Percentiles rank a stretch among this genome's conserved stretches.
phyloP scores from a whole-genome alignment of 2,797 vertebrate species.

The Meriones psammophilus region DNA sequence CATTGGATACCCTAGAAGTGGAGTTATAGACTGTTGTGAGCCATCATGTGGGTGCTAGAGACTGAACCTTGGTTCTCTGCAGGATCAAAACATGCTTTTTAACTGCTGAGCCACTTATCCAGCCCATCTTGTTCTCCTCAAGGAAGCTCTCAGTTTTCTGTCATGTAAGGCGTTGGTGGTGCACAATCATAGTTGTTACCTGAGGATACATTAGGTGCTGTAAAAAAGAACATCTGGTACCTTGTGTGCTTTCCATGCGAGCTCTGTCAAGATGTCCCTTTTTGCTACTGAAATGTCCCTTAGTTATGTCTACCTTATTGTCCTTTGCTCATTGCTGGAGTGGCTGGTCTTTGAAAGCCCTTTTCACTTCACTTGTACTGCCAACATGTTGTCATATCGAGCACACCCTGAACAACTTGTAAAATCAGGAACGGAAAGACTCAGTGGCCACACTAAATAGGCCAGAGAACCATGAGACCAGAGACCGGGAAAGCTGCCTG shows the following conservation, averaged over 20 bases:
- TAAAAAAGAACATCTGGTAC: not conserved
- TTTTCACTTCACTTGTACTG: not conserved
- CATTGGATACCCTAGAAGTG: not conserved
- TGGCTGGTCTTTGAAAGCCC: not conserved
- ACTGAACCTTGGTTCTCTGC: not conserved
- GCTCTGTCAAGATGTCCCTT: conserved; percentile 15
- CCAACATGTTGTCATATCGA: not conserved
- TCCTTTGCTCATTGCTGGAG: not conserved
- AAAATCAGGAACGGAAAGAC: conserved; percentile 43
- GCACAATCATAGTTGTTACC: conserved; percentile 12
- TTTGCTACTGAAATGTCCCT: conserved; percentile 18
- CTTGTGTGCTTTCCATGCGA: conserved; percentile 1
- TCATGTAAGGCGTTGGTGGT: not conserved
- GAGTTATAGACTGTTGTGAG: not conserved
- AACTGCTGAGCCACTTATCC: too few relatives aligned
- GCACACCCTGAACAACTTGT: not conserved
- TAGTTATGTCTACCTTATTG: not conserved
- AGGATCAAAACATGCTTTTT: too few relatives aligned
- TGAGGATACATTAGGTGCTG: conserved; percentile 29
- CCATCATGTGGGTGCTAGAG: not conserved
- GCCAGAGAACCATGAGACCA: conserved; percentile 15
- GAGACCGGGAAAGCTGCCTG: conserved; percentile 42
- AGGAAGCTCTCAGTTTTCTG: not conserved
- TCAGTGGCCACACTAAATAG: not conserved
- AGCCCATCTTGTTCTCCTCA: not conserved